Evolutionary conservation across 2,888 invertebrate species (phyloP).

Genomic region (Scaeva pyrastri): DNA sequence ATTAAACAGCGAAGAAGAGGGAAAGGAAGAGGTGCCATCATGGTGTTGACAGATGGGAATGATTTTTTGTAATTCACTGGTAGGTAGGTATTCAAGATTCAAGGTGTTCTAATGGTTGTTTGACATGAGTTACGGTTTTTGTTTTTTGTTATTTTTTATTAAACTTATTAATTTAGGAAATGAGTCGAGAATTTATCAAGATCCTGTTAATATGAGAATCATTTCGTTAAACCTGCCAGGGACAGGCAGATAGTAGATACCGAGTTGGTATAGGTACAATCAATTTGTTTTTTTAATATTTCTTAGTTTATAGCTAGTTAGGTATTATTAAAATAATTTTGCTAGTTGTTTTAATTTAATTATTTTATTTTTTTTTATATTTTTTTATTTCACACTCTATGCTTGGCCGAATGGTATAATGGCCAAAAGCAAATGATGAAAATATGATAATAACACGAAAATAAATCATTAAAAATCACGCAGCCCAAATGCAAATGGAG

Average conservation of each 20-base stretch:
- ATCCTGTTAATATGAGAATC: constrained; percentile 49
- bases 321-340: constrained; percentile 59
- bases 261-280: constrained; percentile 37
- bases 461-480: constrained; percentile 72
- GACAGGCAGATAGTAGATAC: background rate
- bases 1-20: background rate
- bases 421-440: constrained; percentile 54
- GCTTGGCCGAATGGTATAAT: constrained; percentile 67
- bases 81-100: constrained; percentile 43
- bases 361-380: constrained; percentile 12
- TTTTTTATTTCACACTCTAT: constrained; percentile 67
- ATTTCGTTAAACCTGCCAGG: background rate
- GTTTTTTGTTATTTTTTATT: background rate
- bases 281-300: constrained; percentile 62
- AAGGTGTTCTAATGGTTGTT: constrained; percentile 68
- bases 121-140: constrained; percentile 65
- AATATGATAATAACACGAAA: constrained; percentile 66
- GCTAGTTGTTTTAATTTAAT: constrained; percentile 33
- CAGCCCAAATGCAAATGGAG: constrained; percentile 57
- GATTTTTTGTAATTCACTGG: constrained; percentile 31
- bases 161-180: constrained; percentile 72
- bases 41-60: constrained; percentile 56
- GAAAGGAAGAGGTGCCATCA: background rate
- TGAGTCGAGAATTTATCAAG: constrained; percentile 64
- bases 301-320: background rate